phyloP scores from a whole-genome alignment of 2,797 vertebrate genomes.

The Spatula versicolor region DNA sequence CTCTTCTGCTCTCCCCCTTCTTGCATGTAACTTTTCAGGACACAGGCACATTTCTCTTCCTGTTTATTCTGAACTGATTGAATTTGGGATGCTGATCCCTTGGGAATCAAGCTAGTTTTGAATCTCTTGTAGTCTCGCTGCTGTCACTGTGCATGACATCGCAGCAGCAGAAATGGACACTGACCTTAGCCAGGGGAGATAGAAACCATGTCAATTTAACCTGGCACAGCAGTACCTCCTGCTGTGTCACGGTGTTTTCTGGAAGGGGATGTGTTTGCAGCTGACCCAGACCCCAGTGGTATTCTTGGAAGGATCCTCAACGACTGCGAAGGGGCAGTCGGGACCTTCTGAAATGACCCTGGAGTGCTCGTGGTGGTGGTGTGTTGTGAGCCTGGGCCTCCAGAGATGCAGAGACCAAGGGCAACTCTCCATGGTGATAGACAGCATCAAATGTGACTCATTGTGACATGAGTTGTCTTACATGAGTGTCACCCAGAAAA shows the following conservation, averaged over 20 bases:
- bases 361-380: not conserved
- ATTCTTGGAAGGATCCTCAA: not conserved
- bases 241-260: not conserved
- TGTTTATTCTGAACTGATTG: not conserved
- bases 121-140: not conserved
- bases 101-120: not conserved
- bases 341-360: not conserved
- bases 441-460: fast-evolving
- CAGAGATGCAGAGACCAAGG: not conserved
- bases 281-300: not conserved
- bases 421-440: not conserved
- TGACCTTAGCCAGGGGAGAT: not conserved
- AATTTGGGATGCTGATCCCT: not conserved
- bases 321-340: fast-evolving
- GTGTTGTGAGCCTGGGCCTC: not conserved
- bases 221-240: not conserved
- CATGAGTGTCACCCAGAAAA: not conserved
- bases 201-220: not conserved
- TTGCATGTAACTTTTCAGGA: not conserved
- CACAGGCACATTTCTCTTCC: not conserved
- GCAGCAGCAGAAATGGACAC: not conserved
- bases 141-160: not conserved
- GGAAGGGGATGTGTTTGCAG: not conserved
- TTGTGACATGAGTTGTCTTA: not conserved
- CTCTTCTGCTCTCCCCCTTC: not conserved